Percentiles rank a stretch among this genome's conserved stretches.
phyloP scores from a whole-genome alignment of 1,140 invertebrate species.

The Vanessa tameamea region DNA sequence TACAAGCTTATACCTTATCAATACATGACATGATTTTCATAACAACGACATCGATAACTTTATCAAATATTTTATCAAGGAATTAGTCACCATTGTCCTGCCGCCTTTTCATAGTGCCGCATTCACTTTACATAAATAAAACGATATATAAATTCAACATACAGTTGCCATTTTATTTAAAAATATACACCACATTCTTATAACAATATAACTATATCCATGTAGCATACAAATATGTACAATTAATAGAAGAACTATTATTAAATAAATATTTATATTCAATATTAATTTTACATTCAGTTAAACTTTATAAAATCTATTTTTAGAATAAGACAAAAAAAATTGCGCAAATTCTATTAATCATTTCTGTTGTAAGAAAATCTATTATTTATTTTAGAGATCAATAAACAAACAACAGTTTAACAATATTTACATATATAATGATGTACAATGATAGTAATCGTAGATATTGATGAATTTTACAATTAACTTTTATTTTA shows the following conservation, averaged over 20 bases:
- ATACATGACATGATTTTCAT: neutral
- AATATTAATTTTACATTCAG: neutral
- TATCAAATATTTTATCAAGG: neutral
- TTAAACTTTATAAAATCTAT: constrained; percentile 2
- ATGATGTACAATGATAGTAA: neutral
- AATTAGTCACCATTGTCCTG: too few species aligned
- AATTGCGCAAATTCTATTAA: constrained; percentile 1
- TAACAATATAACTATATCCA: constrained; percentile 48
- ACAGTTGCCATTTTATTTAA: constrained; percentile 54
- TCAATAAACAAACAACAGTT: constrained; percentile 17
- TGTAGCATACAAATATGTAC: constrained; percentile 31
- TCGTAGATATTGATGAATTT: neutral
- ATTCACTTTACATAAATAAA: constrained; percentile 32
- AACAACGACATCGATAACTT: neutral
- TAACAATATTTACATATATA: constrained; percentile 31
- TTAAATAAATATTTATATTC: constrained; percentile 13
- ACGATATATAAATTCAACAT: constrained; percentile 44
- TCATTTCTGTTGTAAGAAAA: neutral
- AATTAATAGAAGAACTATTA: constrained; percentile 21
- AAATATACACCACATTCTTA: constrained; percentile 67
- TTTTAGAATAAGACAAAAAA: neutral
- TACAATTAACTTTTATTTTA: neutral
- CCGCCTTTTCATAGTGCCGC: too few species aligned
- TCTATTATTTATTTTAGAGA: constrained; percentile 10
- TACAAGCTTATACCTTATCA: neutral